Evolutionary conservation across 2,113 vertebrate species (phyloP), one percentile per base, ranked within the genome.

Genomic region (Recurvirostra avosetta): DNA sequence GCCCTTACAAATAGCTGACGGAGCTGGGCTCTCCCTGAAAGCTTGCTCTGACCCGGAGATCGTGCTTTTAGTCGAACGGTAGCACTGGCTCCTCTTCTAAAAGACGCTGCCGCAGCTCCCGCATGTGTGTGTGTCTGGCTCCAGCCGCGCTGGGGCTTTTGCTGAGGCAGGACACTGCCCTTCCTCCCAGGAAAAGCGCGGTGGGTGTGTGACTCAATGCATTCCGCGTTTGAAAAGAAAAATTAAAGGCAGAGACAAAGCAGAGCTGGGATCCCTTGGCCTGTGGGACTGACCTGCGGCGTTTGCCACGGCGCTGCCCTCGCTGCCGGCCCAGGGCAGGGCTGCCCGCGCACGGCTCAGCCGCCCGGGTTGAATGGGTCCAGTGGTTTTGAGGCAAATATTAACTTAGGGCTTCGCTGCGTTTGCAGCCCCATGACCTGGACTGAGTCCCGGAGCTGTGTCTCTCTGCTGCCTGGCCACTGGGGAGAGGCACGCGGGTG

Each of bases 281-380:
- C 8, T 0, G 5, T 49, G 38, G 50, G 58, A 26, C 22, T 18
- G 66, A 36, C 19, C 62, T 1, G 15, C 0, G 1, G 40, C 3
- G 0, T 7, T 15, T 5, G 77, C 34, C 9, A 0, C 2, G 4
- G 50, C 87, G 40, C 49, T 86, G 87, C 68, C 75, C 62, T 40
- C 2, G 3, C 78, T 52, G 47, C 47, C 45, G 45, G 45, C 45
- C 47, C 47, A 22, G 49, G 49, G 49, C 22, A 49, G 49, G 22
- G 49, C 49, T 49, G 88, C 29, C 63, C 9, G 0, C 2, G 11
- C 38, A 1, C 3, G 6, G 58, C 65, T 67, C 40, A 2, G 59
- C 61, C 2, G 3, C 83, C 0, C 1, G 4, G 36, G 8, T 13
- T 26, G 12, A 62, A 36, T 32, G 8, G 56, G 23, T 52, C 73